Base-by-base conservation (phyloP, 2,797 vertebrate species). In the Sphaeramia orbicularis region DNA sequence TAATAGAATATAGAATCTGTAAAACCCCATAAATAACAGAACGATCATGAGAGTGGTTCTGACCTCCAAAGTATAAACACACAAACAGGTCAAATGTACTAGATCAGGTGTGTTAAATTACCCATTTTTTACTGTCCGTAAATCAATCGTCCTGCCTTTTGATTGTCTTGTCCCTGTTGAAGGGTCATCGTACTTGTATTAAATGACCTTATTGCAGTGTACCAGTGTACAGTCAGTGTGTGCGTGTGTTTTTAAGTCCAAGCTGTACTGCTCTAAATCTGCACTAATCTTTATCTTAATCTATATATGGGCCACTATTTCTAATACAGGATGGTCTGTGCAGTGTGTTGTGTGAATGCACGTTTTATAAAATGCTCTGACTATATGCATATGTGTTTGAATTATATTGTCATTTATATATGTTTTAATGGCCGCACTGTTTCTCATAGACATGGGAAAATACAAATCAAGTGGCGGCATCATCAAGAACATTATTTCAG, bases 211-310 rank as follows among this genome's bases (percentile, higher is more conserved):
- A 53, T 71, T 81, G 44, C 51, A 40, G 37, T 36, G 41, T n/a
- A 55, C 8, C 12, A 35, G 21, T 55, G 30, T 47, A 30, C 76
- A 74, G 52, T 74, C 74, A 80, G 84, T 80, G 72, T 67, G 54
- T 63, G 7, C 1, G 15, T 40, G 21, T 15, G 75, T 78, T 60
- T 60, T 74, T 36, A 79, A 83, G 11, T 63, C 47, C 27, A 14
- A 15, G 49, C 50, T 53, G 45, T 21, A 61, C 18, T 56, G 53
- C 41, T 47, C 56, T 76, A 76, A 90, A 87, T 84, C 80, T 66
- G 52, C 49, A 78, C 18, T 90, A 86, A 89, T 87, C 84, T 74
- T 51, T 11, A 35, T 78, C 66, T 80, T 85, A 83, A 84, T 84
- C 65, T 84, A n/a, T n/a, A n/a, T n/a, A n/a, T n/a, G n/a, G n/a